phyloP scores from a whole-genome alignment of 2,113 vertebrate species.

The Columbina picui region DNA sequence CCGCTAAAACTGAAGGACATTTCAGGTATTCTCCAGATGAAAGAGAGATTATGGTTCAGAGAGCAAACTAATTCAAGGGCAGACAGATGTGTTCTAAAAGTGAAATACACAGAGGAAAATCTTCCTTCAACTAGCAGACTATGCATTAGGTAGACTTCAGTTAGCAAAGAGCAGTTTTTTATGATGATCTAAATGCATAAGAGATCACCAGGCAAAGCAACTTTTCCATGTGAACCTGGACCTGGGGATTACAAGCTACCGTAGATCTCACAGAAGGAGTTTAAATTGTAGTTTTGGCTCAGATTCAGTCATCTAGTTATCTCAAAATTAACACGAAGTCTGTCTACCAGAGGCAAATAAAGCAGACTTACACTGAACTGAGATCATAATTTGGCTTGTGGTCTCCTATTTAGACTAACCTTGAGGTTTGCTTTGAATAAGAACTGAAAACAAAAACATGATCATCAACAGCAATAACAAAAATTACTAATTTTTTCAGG shows the following conservation, averaged over 20 bases:
- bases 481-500: not conserved
- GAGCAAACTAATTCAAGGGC: not conserved
- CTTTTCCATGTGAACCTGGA: slow-evolving; percentile 8
- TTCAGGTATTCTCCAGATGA: not conserved
- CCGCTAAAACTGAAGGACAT: not conserved
- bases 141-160: not conserved
- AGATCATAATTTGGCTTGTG: not conserved
- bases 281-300: not conserved
- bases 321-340: not conserved
- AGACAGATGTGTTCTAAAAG: not conserved
- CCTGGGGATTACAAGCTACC: not conserved
- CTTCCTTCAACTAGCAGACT: not conserved
- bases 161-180: not conserved
- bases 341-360: not conserved
- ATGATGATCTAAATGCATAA: not conserved
- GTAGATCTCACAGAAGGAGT: not conserved
- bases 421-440: not conserved
- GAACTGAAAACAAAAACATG: not conserved
- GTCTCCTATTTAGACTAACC: not conserved
- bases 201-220: not conserved
- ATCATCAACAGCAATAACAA: not conserved
- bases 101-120: not conserved
- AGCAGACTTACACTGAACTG: not conserved
- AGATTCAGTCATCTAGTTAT: not conserved
- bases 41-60: not conserved